Percentiles rank a stretch among this genome's conserved stretches.
Conservation (phyloP, 2,888 invertebrate species). For the Trypoxylon attenuatum region DNA sequence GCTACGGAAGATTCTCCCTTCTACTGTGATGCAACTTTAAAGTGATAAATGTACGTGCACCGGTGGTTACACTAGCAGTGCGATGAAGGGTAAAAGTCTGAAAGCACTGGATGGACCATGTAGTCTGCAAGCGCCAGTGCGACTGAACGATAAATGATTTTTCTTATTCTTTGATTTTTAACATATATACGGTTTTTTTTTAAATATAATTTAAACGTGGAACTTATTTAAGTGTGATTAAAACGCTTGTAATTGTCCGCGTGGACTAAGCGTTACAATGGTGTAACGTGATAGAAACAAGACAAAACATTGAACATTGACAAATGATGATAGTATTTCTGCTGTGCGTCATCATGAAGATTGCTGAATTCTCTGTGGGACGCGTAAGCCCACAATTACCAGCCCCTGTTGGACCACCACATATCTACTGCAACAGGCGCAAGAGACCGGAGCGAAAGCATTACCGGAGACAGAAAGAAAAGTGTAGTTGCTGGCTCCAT, state of each 20-base stretch:
- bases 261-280: constrained; percentile 54
- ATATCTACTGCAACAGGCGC: constrained; percentile 61
- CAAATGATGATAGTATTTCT: constrained; percentile 77
- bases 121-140: not conserved
- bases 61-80: not conserved
- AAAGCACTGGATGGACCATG: constrained; percentile 11
- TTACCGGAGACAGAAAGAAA: constrained; percentile 55
- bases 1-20: not conserved
- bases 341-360: constrained; percentile 80
- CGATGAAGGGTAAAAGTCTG: constrained; percentile 14
- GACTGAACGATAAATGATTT: constrained; percentile 8
- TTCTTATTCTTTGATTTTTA: not conserved
- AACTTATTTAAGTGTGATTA: not conserved
- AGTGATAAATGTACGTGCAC: constrained; percentile 20
- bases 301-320: constrained; percentile 42
- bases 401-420: constrained; percentile 56
- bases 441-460: constrained; percentile 55
- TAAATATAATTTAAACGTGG: not conserved
- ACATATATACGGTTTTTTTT: not conserved
- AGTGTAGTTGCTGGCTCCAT: constrained; percentile 53
- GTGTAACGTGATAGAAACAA: constrained; percentile 50
- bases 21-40: constrained; percentile 26
- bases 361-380: constrained; percentile 77
- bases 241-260: not conserved
- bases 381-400: constrained; percentile 59